Conservation (phyloP, 2,888 invertebrate species). For the Synergus laeviventris region DNA sequence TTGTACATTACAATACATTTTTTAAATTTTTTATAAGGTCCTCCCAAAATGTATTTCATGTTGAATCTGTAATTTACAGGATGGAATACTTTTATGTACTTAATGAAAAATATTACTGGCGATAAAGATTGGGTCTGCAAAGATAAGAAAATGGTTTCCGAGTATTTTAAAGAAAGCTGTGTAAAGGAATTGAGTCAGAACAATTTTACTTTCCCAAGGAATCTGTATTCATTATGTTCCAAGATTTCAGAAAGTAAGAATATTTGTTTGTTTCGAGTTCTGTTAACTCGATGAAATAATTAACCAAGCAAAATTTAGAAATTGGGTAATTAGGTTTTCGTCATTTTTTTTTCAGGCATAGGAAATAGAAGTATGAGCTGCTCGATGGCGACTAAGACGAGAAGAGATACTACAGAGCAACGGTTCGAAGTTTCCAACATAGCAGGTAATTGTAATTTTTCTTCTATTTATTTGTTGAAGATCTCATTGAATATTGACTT, state of each 20-base stretch:
- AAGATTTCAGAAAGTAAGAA: slow-evolving; percentile 1
- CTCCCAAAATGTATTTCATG: neutral
- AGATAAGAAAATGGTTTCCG: slow-evolving; percentile 74
- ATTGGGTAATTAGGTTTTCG: neutral
- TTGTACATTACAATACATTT: neutral
- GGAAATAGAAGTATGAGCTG: neutral
- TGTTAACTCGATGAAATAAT: neutral
- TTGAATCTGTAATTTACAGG: slow-evolving; percentile 52
- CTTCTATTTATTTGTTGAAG: no score
- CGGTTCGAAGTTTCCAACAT: neutral
- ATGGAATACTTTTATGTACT: slow-evolving; percentile 68
- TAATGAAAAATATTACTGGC: slow-evolving; percentile 60
- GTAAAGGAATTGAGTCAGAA: neutral
- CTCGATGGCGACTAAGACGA: neutral
- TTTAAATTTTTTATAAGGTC: neutral
- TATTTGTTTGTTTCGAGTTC: neutral
- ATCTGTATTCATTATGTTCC: slow-evolving; percentile 13
- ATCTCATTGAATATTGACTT: neutral
- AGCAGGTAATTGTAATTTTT: no score
- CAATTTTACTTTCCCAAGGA: neutral
- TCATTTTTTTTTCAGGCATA: neutral
- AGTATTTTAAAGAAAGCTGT: slow-evolving; percentile 84
- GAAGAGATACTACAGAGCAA: neutral
- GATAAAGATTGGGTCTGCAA: slow-evolving; percentile 63
- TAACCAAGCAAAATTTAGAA: neutral